Percentiles rank a stretch among this genome's conserved stretches.
Conservation (phyloP, 2,113 vertebrate species). For the Atherinomorus stipes region DNA sequence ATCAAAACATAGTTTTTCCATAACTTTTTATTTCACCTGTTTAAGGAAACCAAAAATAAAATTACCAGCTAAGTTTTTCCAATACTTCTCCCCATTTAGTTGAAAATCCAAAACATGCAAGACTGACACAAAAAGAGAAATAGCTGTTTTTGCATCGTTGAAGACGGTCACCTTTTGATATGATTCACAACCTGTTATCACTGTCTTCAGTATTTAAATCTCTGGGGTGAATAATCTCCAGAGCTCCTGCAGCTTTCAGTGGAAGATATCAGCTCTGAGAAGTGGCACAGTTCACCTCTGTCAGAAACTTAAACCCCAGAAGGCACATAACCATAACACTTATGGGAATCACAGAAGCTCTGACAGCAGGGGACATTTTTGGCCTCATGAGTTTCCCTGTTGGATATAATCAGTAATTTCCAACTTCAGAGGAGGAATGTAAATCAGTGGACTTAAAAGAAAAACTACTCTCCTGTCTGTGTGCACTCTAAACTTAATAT, state of each 20-base stretch:
- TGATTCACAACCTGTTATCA: not conserved
- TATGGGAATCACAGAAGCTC: slow-evolving; percentile 16
- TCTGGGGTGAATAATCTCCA: not conserved
- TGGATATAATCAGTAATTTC: slow-evolving; percentile 49
- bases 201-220: not conserved
- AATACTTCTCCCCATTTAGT: too few relatives aligned
- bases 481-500: slow-evolving; percentile 25
- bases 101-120: not conserved
- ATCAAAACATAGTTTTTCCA: too few relatives aligned
- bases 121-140: not conserved
- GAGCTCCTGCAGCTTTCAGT: not conserved
- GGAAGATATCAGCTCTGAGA: not conserved
- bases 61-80: too few relatives aligned
- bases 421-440: slow-evolving; percentile 33
- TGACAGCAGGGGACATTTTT: slow-evolving; percentile 31
- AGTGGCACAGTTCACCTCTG: slow-evolving; percentile 5
- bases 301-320: not conserved
- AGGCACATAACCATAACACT: not conserved
- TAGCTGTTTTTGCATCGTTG: not conserved
- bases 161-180: not conserved
- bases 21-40: too few relatives aligned
- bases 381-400: slow-evolving; percentile 28
- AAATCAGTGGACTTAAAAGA: slow-evolving; percentile 40
- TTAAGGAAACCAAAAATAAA: too few relatives aligned
- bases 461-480: not conserved